Evolutionary conservation across 2,888 invertebrate genomes (phyloP).

Genomic region (Polyommatus icarus): DNA sequence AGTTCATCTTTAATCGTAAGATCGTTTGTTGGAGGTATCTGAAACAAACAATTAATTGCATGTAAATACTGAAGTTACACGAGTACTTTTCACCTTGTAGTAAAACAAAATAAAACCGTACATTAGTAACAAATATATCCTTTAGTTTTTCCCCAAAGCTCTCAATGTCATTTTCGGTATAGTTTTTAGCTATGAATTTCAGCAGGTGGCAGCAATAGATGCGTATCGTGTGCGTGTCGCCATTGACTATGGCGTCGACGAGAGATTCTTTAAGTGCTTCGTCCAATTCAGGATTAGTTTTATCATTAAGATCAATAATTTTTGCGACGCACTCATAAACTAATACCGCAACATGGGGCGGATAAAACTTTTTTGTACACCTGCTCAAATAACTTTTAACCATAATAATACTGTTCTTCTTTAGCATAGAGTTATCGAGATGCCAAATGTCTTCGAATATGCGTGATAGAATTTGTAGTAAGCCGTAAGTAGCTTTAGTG

Average conservation of each 20-base stretch:
- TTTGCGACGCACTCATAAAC: conserved; percentile 68
- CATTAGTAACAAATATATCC: conserved; percentile 63
- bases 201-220: conserved; percentile 65
- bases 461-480: conserved; percentile 57
- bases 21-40: conserved; percentile 62
- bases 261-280: conserved; percentile 53
- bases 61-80: not conserved
- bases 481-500: conserved; percentile 55
- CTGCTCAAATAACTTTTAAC: conserved; percentile 64
- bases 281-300: conserved; percentile 48
- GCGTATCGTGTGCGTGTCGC: conserved; percentile 58
- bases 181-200: conserved; percentile 47
- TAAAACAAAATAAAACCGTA: conserved; percentile 45
- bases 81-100: not conserved
- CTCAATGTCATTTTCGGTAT: conserved; percentile 51
- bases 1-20: conserved; percentile 79
- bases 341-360: conserved; percentile 62
- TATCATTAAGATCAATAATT: conserved; percentile 53
- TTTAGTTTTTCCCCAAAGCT: conserved; percentile 49
- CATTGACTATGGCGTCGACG: conserved; percentile 52
- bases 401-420: conserved; percentile 70
- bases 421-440: conserved; percentile 46
- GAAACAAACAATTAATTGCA: conserved; percentile 46
- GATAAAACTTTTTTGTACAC: conserved; percentile 62
- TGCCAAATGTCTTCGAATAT: conserved; percentile 61